Evolutionary conservation across 2,113 vertebrate species (phyloP).

Genomic region (Dinomys branickii): DNA sequence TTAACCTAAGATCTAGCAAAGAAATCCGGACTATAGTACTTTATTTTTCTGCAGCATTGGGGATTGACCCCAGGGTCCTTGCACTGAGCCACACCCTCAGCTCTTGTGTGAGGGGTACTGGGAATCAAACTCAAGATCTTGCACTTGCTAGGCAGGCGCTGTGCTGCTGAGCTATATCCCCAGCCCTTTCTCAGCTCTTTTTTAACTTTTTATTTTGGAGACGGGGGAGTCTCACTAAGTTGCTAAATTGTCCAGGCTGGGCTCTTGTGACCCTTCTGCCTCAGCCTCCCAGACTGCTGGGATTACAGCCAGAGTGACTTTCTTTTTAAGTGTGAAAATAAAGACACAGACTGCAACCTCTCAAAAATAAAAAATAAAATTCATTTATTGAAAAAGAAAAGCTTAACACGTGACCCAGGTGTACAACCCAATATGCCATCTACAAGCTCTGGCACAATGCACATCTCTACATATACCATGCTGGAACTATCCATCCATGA

Average conservation of each 20-base stretch:
- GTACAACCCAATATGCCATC: neutral
- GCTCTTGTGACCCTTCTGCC: neutral
- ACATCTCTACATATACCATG: neutral
- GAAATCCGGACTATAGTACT: neutral
- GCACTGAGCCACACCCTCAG: neutral
- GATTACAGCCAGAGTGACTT: neutral
- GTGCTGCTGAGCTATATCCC: too few species aligned
- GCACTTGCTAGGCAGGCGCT: too few species aligned
- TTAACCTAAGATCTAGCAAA: slow-evolving; percentile 2
- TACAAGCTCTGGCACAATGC: neutral
- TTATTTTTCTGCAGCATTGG: neutral
- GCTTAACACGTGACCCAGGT: slow-evolving; percentile 40
- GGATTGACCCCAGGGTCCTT: neutral
- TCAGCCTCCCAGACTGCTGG: neutral
- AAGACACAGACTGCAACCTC: slow-evolving; percentile 36
- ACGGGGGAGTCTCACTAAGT: neutral
- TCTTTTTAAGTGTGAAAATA: neutral
- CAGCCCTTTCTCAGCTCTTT: neutral
- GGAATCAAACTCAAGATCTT: too few species aligned
- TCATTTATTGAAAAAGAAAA: slow-evolving; percentile 76
- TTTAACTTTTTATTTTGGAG: neutral
- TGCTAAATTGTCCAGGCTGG: neutral
- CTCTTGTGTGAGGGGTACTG: too few species aligned
- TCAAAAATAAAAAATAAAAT: slow-evolving; percentile 78
- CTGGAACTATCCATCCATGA: neutral